Evolutionary conservation across 2,113 vertebrate species (phyloP).

Genomic region (Colaptes auratus): DNA sequence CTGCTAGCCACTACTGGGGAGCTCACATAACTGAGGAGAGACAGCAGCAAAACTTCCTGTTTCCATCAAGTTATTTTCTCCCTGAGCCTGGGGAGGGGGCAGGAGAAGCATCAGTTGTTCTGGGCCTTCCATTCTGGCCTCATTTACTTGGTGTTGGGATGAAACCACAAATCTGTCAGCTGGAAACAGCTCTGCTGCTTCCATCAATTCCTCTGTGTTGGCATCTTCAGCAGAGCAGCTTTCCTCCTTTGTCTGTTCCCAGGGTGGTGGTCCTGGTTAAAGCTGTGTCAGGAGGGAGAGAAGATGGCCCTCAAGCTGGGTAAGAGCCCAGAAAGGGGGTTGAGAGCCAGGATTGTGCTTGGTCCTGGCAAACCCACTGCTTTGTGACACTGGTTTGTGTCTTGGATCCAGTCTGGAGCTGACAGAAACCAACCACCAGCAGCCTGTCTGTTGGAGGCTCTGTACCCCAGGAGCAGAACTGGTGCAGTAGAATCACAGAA

Average conservation of each 20-base stretch:
- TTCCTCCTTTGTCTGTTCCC: background rate
- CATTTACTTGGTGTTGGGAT: background rate
- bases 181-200: background rate
- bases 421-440: background rate
- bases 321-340: background rate
- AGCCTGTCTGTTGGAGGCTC: background rate
- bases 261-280: background rate
- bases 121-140: background rate
- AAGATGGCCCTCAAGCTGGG: background rate
- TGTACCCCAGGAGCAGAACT: background rate
- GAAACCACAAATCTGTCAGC: background rate
- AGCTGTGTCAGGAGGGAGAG: background rate
- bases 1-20: background rate
- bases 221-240: background rate
- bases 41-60: background rate
- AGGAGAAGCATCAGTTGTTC: background rate
- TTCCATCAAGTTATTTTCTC: background rate
- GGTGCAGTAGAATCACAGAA: background rate
- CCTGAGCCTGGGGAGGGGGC: background rate
- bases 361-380: background rate
- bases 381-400: background rate
- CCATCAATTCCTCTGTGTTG: background rate
- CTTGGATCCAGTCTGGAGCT: background rate
- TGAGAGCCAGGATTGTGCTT: background rate
- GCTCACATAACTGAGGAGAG: accelerated